A percentile compares a stretch with the other conserved stretches of the same genome.
phyloP scores from a whole-genome alignment of 2,113 vertebrate species.

The Brachypodius melanocephalos region DNA sequence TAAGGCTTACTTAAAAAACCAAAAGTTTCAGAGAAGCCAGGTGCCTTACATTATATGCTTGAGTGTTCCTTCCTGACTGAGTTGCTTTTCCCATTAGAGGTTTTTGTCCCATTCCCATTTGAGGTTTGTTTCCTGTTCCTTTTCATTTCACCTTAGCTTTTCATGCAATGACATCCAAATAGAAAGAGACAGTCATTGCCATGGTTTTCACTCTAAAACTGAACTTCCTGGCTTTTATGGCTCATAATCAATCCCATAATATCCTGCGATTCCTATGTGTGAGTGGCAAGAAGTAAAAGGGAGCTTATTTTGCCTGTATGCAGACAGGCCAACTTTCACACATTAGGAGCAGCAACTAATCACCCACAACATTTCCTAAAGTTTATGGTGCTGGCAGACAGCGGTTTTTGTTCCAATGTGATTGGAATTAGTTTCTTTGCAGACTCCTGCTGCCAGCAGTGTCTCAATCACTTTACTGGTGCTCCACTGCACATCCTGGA shows the following conservation, averaged over 20 bases:
- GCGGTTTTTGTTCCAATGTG: conserved; percentile 37
- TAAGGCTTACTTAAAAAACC: not conserved
- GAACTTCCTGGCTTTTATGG: conserved; percentile 42
- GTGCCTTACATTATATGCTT: conserved; percentile 25
- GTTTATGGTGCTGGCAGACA: conserved; percentile 47
- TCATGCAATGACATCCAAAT: not conserved
- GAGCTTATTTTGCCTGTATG: conserved; percentile 30
- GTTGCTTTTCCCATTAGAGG: conserved; percentile 28
- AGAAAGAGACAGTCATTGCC: conserved; percentile 21
- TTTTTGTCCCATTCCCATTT: conserved; percentile 12
- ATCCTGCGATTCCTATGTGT: not conserved
- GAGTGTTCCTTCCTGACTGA: conserved; percentile 1
- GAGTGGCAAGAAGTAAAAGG: conserved; percentile 12
- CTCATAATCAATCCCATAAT: conserved; percentile 36
- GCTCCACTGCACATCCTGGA: not conserved
- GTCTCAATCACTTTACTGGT: not conserved
- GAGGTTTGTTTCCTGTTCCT: conserved; percentile 33
- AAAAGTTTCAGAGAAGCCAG: not conserved
- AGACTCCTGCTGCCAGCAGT: conserved; percentile 24
- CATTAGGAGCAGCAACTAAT: conserved; percentile 57
- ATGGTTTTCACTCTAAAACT: not conserved
- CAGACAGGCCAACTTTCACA: conserved; percentile 61
- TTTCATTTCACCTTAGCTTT: conserved; percentile 35
- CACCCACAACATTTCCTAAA: conserved; percentile 54
- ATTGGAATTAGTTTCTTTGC: not conserved